Percentiles rank a stretch among this genome's conserved stretches.
These are phyloP conservation scores for Strigamia transsilvanica DNA, from an alignment of 2,888 invertebrate genomes.

Conservation along the genomic window DNA sequence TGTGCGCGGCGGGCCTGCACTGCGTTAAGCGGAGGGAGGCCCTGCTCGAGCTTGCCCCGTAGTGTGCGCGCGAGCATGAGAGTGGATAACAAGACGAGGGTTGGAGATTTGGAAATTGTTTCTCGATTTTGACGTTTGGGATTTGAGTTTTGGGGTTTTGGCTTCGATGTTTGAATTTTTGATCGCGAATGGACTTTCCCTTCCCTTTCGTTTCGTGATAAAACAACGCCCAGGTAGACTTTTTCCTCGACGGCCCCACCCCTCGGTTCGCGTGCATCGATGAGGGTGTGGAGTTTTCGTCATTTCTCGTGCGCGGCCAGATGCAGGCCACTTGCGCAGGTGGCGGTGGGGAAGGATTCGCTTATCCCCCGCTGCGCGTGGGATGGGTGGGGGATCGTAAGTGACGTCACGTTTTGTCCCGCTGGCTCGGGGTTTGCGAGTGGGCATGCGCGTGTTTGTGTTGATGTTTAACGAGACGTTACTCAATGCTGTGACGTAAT, in stretches of 20 bases:
- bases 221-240: constrained; percentile 34
- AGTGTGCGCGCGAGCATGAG: no score
- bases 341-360: not conserved
- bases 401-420: not conserved
- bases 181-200: not conserved
- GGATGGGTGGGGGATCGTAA: not conserved
- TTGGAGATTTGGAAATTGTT: no score
- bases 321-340: constrained; percentile 20
- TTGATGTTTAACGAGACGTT: not conserved
- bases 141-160: no score
- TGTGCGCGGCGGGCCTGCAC: no score
- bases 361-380: no score
- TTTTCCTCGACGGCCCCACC: constrained; percentile 4
- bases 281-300: not conserved
- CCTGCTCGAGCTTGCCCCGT: no score
- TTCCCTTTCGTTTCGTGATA: not conserved
- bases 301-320: not conserved
- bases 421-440: no score
- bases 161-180: not conserved
- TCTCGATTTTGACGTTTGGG: not conserved
- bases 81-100: no score
- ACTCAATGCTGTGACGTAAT: constrained; percentile 26
- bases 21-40: no score
- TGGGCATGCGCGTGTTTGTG: not conserved
- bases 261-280: not conserved